Evolutionary conservation across 2,797 vertebrate species (phyloP).

Genomic region (Poeciliopsis turneri): DNA sequence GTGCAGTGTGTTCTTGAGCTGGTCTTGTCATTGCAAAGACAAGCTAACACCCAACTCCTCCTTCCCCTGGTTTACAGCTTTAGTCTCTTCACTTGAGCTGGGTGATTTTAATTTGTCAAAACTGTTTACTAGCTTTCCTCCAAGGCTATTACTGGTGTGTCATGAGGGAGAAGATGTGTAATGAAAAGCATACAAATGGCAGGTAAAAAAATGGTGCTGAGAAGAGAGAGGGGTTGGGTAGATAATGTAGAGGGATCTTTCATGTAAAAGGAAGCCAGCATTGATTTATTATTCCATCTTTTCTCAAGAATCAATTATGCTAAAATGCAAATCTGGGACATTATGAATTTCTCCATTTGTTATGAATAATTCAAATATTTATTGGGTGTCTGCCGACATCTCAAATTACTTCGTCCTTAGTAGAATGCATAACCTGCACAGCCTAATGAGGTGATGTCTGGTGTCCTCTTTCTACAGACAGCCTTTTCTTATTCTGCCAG

Average conservation of each 20-base stretch:
- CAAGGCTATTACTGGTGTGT: constrained; percentile 83
- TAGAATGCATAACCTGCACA: constrained; percentile 56
- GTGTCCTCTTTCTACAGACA: constrained; percentile 35
- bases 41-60: constrained; percentile 33
- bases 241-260: constrained; percentile 65
- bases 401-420: constrained; percentile 63
- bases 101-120: constrained; percentile 88
- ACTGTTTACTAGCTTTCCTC: constrained; percentile 83
- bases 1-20: constrained; percentile 37
- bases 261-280: constrained; percentile 60
- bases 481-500: constrained; percentile 20
- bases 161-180: constrained; percentile 80
- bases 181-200: constrained; percentile 84
- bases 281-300: constrained; percentile 80
- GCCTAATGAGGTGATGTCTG: constrained; percentile 58
- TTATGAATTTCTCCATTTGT: constrained; percentile 74
- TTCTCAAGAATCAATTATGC: constrained; percentile 79
- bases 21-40: constrained; percentile 49
- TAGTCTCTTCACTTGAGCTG: constrained; percentile 74
- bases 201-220: constrained; percentile 67
- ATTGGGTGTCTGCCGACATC: constrained; percentile 63
- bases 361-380: constrained; percentile 80
- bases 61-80: constrained; percentile 58
- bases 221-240: constrained; percentile 38
- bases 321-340: constrained; percentile 75